Base-by-base conservation (phyloP, 1,140 invertebrate species). In the Pseudomyrmex pallidus region DNA sequence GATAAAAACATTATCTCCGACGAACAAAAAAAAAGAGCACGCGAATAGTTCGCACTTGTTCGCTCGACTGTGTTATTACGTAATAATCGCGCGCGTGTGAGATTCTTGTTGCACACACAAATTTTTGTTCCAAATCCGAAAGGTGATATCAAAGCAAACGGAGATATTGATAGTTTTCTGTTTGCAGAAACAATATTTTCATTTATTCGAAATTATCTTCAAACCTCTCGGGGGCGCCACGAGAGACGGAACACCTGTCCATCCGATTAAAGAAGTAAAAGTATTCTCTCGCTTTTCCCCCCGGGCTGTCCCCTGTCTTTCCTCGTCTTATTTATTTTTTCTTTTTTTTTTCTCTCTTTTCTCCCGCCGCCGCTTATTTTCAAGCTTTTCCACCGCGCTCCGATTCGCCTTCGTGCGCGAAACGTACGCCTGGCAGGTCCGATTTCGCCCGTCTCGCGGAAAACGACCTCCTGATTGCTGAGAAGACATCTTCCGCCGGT, bases 401-500 rank as follows among this genome's bases (percentile, higher is more conserved):
- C 66, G 66, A 66, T 83, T 87, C 50, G 63, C 64, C 56, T 63
- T 35, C 48, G 66, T 67, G 52, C 85, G 74, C 74, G 78, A 63
- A 82, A 87, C 64, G 77, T 77, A 77, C 74, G 63, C 74, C 59
- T 80, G 87, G 25, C 88, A 80, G 72, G 87, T 87, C 73, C 87
- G 85, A 89, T 89, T 89, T 89, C 88, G 84, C 76, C 84, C 83
- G 86, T 83, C 88, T 83, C 85, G 85, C 67, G 82, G 85, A 89
- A 89, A 89, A 89, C 88, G 87, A 87, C 86, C 82, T 87, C 85
- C 85, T 89, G 88, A 89, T 89, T 89, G 88, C 85, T 61, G 83
- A 83, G 77, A 82, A 85, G 85, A 84, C 85, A 85, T 85, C 82
- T 85, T 85, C 76, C 78, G 80, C 17, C 67, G 50, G 80, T 85